phyloP scores from a whole-genome alignment of 2,888 invertebrate species.

The Bombylius major region DNA sequence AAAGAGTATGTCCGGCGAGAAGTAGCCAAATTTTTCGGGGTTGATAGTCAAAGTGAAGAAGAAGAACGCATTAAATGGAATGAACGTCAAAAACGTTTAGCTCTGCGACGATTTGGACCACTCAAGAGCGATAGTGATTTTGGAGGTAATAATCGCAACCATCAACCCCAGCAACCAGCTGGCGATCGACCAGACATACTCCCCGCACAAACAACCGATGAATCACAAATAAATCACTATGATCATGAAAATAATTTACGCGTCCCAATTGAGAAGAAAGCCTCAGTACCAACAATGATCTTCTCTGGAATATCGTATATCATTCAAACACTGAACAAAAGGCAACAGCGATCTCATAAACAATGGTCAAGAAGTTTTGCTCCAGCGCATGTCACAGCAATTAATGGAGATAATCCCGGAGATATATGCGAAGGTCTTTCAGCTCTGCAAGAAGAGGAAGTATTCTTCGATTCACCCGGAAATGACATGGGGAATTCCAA shows the following conservation, averaged over 20 bases:
- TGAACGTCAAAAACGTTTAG: conserved; percentile 32
- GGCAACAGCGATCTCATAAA: conserved; percentile 21
- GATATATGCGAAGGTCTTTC: conserved; percentile 32
- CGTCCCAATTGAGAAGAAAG: conserved; percentile 35
- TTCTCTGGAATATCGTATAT: conserved; percentile 28
- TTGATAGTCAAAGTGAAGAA: conserved; percentile 29
- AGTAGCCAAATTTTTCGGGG: conserved; percentile 33
- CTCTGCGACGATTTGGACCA: conserved; percentile 29
- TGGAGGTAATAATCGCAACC: conserved; percentile 1
- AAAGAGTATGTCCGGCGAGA: conserved; percentile 30
- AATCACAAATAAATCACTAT: conserved; percentile 14
- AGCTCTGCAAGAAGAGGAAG: conserved; percentile 39
- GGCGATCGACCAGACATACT: conserved; percentile 34
- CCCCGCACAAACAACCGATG: conserved; percentile 26
- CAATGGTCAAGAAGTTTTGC: conserved; percentile 64
- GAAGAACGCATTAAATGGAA: conserved; percentile 30
- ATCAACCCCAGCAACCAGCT: conserved; percentile 2
- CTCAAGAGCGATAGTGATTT: conserved; percentile 18
- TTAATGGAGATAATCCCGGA: conserved; percentile 39
- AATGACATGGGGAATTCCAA: conserved; percentile 13
- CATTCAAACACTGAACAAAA: conserved; percentile 45
- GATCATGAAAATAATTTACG: conserved; percentile 20
- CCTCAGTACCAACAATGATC: conserved; percentile 32
- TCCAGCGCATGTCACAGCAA: conserved; percentile 38
- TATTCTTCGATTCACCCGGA: conserved; percentile 42